Conservation (phyloP, 2,888 invertebrate species). For the Melinaea menophilus region DNA sequence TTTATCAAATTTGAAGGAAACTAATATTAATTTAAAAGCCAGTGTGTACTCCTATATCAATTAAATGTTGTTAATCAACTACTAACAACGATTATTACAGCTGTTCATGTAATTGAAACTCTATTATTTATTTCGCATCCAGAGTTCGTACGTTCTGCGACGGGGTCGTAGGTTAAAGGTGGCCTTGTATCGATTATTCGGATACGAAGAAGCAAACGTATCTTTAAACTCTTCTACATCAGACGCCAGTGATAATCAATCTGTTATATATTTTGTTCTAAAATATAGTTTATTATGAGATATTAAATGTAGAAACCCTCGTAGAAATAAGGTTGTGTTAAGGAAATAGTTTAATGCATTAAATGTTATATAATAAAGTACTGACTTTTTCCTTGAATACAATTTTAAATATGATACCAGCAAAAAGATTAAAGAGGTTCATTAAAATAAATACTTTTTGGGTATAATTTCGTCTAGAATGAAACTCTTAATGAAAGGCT, state of each 20-base stretch:
- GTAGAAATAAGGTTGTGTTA: too few relatives aligned
- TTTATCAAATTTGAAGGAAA: too few relatives aligned
- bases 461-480: not conserved
- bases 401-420: not conserved
- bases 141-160: not conserved
- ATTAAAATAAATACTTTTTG: not conserved
- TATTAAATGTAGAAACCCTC: too few relatives aligned
- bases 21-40: too few relatives aligned
- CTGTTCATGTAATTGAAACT: not conserved
- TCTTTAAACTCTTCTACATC: not conserved
- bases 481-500: not conserved
- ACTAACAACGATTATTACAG: too few relatives aligned
- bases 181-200: slow-evolving; percentile 5
- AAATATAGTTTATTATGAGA: too few relatives aligned
- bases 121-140: not conserved
- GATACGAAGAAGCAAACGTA: slow-evolving; percentile 1
- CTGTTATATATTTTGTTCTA: too few relatives aligned
- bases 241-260: not conserved
- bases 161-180: slow-evolving; percentile 2
- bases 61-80: too few relatives aligned
- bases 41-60: too few relatives aligned
- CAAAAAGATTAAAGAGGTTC: not conserved
- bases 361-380: too few relatives aligned
- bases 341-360: too few relatives aligned
- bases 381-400: too few relatives aligned